phyloP scores from a whole-genome alignment of 2,888 invertebrate genomes.

The Morpho achilles region DNA sequence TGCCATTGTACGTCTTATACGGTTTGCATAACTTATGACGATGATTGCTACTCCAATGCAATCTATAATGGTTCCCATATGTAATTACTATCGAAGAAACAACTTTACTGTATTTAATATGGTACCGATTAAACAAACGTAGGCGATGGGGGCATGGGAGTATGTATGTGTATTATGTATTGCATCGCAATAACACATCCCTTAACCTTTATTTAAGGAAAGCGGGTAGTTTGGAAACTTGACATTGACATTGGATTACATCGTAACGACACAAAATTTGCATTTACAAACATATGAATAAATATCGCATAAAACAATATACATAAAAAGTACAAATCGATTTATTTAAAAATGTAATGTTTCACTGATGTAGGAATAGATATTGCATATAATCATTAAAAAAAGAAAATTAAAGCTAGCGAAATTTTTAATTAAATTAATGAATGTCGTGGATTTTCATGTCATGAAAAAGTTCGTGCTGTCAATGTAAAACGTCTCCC shows the following conservation, averaged over 20 bases:
- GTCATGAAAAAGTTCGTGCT: constrained; percentile 7
- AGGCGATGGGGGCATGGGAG: too few species aligned
- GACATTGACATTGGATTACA: too few species aligned
- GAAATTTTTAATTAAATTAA: constrained; percentile 14
- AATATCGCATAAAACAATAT: too few species aligned
- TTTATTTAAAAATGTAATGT: too few species aligned
- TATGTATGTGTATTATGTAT: too few species aligned
- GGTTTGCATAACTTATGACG: constrained; percentile 23
- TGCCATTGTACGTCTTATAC: constrained; percentile 8
- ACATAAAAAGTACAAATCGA: too few species aligned
- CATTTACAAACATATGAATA: too few species aligned
- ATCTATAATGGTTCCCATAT: constrained; percentile 1
- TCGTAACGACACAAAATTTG: too few species aligned
- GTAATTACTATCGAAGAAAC: constrained; percentile 16
- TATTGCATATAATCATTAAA: constrained; percentile 3
- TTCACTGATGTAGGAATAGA: neutral
- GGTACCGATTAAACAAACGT: too few species aligned
- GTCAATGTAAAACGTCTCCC: constrained; percentile 11
- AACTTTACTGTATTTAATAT: neutral
- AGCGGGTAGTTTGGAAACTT: too few species aligned
- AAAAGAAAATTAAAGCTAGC: constrained; percentile 1
- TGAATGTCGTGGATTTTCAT: constrained; percentile 8
- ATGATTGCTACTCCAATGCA: constrained; percentile 21
- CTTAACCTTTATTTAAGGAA: too few species aligned
- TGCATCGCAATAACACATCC: too few species aligned